A percentile compares a stretch with the other conserved stretches of the same genome.
phyloP scores from a whole-genome alignment of 2,113 vertebrate genomes.

The Pavo muticus region DNA sequence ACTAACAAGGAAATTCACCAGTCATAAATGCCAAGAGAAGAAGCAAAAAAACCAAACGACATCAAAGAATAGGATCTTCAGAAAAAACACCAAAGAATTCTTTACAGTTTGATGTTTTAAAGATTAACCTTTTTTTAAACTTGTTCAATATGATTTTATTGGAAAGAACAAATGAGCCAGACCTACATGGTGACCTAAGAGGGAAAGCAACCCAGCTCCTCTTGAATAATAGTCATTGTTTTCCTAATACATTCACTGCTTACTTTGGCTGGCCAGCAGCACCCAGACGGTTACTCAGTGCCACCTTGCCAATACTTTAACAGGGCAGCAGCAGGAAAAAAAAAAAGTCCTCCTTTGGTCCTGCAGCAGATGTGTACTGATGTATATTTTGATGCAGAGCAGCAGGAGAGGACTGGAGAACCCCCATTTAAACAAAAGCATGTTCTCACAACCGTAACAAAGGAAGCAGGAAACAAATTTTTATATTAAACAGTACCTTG shows the following conservation, averaged over 20 bases:
- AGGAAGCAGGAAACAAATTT: background rate
- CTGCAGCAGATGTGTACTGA: fast-evolving
- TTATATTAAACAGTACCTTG: background rate
- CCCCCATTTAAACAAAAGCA: background rate
- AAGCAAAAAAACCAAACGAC: background rate
- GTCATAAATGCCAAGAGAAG: background rate
- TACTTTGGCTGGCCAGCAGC: conserved; percentile 18
- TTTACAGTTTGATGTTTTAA: background rate
- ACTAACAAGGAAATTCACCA: background rate
- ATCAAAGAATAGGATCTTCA: background rate
- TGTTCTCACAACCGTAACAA: background rate
- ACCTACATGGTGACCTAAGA: background rate
- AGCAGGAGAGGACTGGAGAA: background rate
- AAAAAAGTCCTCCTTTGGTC: background rate
- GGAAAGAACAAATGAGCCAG: background rate
- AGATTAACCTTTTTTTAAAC: background rate
- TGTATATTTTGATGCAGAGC: background rate
- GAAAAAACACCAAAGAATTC: background rate
- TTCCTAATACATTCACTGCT: background rate
- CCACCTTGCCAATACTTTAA: background rate
- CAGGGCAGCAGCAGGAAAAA: background rate
- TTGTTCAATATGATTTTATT: conserved; percentile 17
- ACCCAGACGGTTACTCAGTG: background rate
- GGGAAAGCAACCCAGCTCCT: background rate
- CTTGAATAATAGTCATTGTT: conserved; percentile 10